phyloP scores from a whole-genome alignment of 2,113 vertebrate genomes.

The Crotophaga sulcirostris region DNA sequence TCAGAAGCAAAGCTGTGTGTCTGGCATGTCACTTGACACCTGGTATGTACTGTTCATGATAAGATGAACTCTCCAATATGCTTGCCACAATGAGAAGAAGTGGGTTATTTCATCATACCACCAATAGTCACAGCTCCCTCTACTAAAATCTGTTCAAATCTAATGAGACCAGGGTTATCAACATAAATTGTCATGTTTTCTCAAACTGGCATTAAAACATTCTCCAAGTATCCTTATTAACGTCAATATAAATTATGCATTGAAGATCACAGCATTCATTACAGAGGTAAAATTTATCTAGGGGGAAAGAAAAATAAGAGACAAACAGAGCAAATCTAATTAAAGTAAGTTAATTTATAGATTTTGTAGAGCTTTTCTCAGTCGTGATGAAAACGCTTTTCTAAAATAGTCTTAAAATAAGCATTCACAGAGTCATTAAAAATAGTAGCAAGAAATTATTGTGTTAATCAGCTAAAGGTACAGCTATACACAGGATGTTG shows the following conservation, averaged over 20 bases:
- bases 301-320: not conserved
- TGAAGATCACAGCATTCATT: slow-evolving; percentile 3
- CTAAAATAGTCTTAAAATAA: not conserved
- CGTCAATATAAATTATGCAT: slow-evolving; percentile 62
- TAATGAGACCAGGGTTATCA: slow-evolving; percentile 1
- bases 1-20: slow-evolving; percentile 51
- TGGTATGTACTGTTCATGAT: not conserved
- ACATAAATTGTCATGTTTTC: slow-evolving; percentile 36
- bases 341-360: not conserved
- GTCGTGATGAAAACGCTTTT: not conserved
- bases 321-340: slow-evolving; percentile 13
- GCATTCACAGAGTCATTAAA: slow-evolving; percentile 3
- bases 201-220: slow-evolving; percentile 44
- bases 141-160: slow-evolving; percentile 3
- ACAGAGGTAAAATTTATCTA: slow-evolving; percentile 12
- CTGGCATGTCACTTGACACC: slow-evolving; percentile 48
- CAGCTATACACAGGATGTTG: not conserved
- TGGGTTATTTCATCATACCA: slow-evolving; percentile 27
- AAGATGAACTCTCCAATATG: slow-evolving; percentile 7
- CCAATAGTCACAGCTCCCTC: not conserved
- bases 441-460: not conserved
- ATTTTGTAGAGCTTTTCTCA: not conserved
- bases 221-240: slow-evolving; percentile 36
- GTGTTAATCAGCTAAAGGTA: not conserved
- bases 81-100: not conserved